A percentile compares a stretch with the other conserved stretches of the same genome.
phyloP scores from a whole-genome alignment of 1,140 invertebrate genomes.

The Dreissena polymorpha region DNA sequence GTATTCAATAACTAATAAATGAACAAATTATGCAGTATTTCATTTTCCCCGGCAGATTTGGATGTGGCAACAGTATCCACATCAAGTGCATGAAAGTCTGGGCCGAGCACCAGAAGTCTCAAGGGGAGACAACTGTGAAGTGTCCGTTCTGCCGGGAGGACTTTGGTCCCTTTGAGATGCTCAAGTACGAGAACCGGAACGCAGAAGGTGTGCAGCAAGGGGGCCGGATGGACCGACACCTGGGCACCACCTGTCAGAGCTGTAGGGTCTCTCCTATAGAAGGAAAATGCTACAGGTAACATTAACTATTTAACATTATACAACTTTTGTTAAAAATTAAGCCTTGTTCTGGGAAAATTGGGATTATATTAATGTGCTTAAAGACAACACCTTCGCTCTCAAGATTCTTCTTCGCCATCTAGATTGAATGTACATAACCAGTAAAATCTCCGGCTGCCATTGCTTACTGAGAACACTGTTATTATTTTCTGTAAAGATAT shows the following conservation, averaged over 20 bases:
- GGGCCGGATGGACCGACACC: slow-evolving; percentile 72
- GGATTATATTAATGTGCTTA: too few species aligned
- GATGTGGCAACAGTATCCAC: slow-evolving; percentile 80
- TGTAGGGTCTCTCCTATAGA: slow-evolving; percentile 76
- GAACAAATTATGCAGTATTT: too few species aligned
- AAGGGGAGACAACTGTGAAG: slow-evolving; percentile 74
- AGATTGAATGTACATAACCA: too few species aligned
- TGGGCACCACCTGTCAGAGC: slow-evolving; percentile 70
- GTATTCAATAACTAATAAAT: too few species aligned
- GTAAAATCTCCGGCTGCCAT: too few species aligned
- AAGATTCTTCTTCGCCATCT: neutral
- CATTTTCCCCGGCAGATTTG: slow-evolving; percentile 67
- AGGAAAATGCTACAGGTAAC: slow-evolving; percentile 80
- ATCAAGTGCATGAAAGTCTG: slow-evolving; percentile 80
- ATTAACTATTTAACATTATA: too few species aligned
- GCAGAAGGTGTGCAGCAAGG: slow-evolving; percentile 58
- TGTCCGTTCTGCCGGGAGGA: slow-evolving; percentile 80
- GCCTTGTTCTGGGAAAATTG: too few species aligned
- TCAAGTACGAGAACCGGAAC: slow-evolving; percentile 76
- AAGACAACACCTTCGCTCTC: too few species aligned
- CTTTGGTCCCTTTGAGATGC: slow-evolving; percentile 77
- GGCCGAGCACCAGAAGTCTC: slow-evolving; percentile 78
- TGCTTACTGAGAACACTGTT: too few species aligned
- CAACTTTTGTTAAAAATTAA: too few species aligned
- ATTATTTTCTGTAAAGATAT: too few species aligned